Evolutionary conservation across 2,888 invertebrate genomes (phyloP).

Genomic region (Himalopsyche japonica): DNA sequence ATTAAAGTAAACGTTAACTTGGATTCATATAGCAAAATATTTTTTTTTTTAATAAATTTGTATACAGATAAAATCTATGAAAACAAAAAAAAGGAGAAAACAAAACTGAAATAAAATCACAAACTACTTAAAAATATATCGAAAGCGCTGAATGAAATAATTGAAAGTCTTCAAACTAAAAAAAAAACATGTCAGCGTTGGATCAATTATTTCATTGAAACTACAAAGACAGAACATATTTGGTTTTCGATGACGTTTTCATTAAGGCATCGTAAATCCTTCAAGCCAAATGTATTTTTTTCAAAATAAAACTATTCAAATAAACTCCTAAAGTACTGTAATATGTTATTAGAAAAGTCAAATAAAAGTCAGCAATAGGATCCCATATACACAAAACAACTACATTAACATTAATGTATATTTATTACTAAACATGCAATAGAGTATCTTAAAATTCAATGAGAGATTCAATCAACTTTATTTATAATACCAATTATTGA

Average conservation of each 20-base stretch:
- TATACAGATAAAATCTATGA: slow-evolving; percentile 7
- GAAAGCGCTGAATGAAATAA: neutral
- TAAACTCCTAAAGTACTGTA: neutral
- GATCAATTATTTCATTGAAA: neutral
- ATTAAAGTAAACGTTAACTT: neutral
- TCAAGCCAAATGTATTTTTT: neutral
- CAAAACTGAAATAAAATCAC: neutral
- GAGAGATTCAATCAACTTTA: slow-evolving; percentile 20
- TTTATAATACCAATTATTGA: slow-evolving; percentile 14
- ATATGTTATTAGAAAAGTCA: neutral
- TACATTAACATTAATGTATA: slow-evolving; percentile 16
- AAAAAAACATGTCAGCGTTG: neutral
- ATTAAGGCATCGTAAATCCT: neutral
- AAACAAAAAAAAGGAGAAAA: slow-evolving; percentile 1
- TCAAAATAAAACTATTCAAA: neutral
- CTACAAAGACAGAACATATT: neutral
- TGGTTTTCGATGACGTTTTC: neutral
- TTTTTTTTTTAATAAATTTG: slow-evolving; percentile 5
- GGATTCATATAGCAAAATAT: slow-evolving; percentile 6
- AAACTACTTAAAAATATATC: neutral
- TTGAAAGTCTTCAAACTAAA: neutral
- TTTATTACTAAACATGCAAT: slow-evolving; percentile 25
- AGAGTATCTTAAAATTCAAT: slow-evolving; percentile 12
- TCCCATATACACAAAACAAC: slow-evolving; percentile 27
- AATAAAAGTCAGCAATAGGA: slow-evolving; percentile 5